Evolutionary conservation across 2,888 invertebrate genomes (phyloP), one percentile per base, ranked within the genome.

Genomic region (Nysson spinosus): DNA sequence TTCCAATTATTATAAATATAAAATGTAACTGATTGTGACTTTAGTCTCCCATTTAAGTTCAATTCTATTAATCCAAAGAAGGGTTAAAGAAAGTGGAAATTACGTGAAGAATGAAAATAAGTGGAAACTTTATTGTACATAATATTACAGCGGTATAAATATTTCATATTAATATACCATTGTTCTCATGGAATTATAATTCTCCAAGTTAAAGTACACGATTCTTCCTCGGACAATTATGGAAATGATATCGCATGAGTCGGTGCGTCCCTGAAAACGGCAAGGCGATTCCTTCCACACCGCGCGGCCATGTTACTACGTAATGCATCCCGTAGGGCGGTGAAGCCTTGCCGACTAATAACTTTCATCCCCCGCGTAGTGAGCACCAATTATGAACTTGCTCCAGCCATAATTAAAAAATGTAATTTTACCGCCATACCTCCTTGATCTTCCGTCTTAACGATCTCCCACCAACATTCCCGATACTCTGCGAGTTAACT

Each of bases 311-410:
- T 77, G 69, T 72, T 78, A 66, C n/a, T n/a, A n/a, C n/a, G n/a
- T n/a, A n/a, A n/a, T n/a, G n/a, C 68, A 73, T 76, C 56, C 63
- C 56, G 47, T 44, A 60, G 70, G 70, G 62, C 63, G 71, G 66
- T 66, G 55, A 69, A 69, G 68, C 71, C 78, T 78, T 69, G 75
- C 78, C 82, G 76, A 79, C 82, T 83, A 85, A 85, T 85, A 84
- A 85, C 84, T 83, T 85, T 85, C 85, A 85, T 85, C 84, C 85
- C 81, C 84, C 85, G 80, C 85, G 85, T 85, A 83, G 85, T 85
- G 84, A 85, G 85, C 83, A 85, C 85, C 85, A 84, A 85, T 85
- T 85, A 85, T 85, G 84, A 85, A 85, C 82, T 84, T 75, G 77
- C 83, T 81, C 72, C 54, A 66, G 75, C 72, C 66, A 77, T 84